Percentiles rank a stretch among this genome's conserved stretches.
Conservation (phyloP, 2,888 invertebrate genomes). For the Diaphora mendica region DNA sequence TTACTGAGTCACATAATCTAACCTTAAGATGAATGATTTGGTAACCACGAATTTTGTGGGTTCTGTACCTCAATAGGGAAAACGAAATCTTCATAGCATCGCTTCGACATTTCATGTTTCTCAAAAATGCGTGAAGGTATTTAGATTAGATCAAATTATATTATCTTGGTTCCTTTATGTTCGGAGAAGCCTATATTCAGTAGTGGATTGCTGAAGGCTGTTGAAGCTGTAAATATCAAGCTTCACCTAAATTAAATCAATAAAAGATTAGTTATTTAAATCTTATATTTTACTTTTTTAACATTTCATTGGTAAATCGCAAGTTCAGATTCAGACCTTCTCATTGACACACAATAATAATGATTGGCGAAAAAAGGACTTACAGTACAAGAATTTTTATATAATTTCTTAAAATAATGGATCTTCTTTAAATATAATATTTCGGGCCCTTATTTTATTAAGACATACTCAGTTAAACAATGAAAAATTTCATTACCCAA, state of each 20-base stretch:
- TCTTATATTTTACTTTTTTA: too few species aligned
- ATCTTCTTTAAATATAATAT: too few species aligned
- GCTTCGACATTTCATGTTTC: not conserved
- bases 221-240: too few species aligned
- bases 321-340: too few species aligned
- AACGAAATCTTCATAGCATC: not conserved
- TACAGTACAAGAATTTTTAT: not conserved
- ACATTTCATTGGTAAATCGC: too few species aligned
- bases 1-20: conserved; percentile 66
- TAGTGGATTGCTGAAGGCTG: too few species aligned
- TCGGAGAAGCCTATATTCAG: too few species aligned
- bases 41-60: conserved; percentile 15
- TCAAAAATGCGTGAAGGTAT: not conserved
- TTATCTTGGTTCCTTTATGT: too few species aligned
- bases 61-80: not conserved
- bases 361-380: not conserved
- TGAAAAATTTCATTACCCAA: not conserved
- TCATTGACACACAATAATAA: not conserved
- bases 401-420: not conserved
- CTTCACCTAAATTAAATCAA: too few species aligned
- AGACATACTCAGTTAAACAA: not conserved
- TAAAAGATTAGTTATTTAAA: too few species aligned
- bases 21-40: conserved; percentile 64
- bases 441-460: not conserved
- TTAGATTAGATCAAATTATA: not conserved